These are phyloP conservation scores for Mustelus asterias DNA, from an alignment of 2,113 vertebrate genomes.

Conservation along the genomic window DNA sequence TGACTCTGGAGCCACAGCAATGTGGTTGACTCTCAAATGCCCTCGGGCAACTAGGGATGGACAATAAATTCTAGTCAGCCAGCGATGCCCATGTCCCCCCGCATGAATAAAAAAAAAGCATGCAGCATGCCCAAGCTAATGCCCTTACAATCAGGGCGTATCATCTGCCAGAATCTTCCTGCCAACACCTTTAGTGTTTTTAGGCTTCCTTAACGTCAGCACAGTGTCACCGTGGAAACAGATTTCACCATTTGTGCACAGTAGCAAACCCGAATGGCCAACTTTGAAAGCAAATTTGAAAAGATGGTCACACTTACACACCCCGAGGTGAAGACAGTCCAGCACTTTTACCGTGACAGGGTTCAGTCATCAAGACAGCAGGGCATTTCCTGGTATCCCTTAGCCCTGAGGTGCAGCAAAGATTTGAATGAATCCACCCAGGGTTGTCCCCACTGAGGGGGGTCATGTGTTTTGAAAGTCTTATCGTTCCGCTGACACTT, in stretches of 20 bases:
- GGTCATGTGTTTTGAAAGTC: not conserved
- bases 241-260: too few species aligned
- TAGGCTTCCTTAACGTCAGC: not conserved
- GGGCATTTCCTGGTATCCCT: not conserved
- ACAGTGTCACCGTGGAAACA: not conserved
- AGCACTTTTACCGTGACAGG: not conserved
- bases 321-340: too few species aligned
- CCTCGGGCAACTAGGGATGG: too few species aligned
- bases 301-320: not conserved
- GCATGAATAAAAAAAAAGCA: too few species aligned
- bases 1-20: too few species aligned
- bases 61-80: too few species aligned
- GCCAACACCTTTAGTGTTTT: not conserved
- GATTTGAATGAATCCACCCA: not conserved
- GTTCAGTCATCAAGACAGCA: too few species aligned
- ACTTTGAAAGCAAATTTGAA: not conserved
- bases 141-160: not conserved
- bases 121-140: not conserved
- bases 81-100: too few species aligned
- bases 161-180: not conserved
- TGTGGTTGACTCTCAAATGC: too few species aligned
- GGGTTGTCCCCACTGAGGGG: conserved; percentile 3
- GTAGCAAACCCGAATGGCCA: not conserved
- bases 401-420: not conserved
- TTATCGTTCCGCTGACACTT: not conserved